These are phyloP conservation scores for Hesperia comma DNA, from an alignment of 2,888 invertebrate genomes.

Conservation along the genomic window DNA sequence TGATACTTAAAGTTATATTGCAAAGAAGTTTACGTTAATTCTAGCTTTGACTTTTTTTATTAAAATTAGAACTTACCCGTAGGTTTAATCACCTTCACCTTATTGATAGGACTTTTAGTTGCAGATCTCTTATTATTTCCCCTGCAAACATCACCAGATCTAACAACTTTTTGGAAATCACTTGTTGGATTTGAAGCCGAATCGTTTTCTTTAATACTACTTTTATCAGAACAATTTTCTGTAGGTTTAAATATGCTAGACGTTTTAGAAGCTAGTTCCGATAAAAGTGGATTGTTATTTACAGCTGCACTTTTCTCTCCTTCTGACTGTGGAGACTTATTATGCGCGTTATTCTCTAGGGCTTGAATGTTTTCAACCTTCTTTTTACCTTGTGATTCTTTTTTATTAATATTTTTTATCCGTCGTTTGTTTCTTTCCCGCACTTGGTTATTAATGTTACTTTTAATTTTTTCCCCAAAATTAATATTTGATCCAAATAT, in stretches of 20 bases:
- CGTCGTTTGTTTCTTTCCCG: neutral
- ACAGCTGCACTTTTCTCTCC: neutral
- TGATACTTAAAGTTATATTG: neutral
- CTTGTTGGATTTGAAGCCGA: neutral
- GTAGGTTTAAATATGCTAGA: neutral
- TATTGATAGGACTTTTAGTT: conserved; percentile 5
- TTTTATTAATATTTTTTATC: conserved; percentile 13
- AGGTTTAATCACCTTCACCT: neutral
- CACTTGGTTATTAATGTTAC: conserved; percentile 8
- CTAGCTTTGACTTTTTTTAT: neutral
- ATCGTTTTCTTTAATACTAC: conserved; percentile 6
- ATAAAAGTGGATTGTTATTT: neutral
- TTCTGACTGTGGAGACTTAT: neutral
- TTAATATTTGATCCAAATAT: conserved; percentile 19
- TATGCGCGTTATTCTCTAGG: neutral
- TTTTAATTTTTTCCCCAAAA: conserved; percentile 5
- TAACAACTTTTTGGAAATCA: neutral
- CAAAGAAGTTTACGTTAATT: neutral
- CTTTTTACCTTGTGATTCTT: conserved; percentile 6
- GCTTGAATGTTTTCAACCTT: neutral
- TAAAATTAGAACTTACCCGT: neutral
- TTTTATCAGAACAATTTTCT: conserved; percentile 1
- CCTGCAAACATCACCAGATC: neutral
- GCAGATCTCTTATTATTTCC: neutral
- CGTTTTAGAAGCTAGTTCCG: neutral